phyloP scores from a whole-genome alignment of 2,113 vertebrate species.

The Halcyon malimbica region DNA sequence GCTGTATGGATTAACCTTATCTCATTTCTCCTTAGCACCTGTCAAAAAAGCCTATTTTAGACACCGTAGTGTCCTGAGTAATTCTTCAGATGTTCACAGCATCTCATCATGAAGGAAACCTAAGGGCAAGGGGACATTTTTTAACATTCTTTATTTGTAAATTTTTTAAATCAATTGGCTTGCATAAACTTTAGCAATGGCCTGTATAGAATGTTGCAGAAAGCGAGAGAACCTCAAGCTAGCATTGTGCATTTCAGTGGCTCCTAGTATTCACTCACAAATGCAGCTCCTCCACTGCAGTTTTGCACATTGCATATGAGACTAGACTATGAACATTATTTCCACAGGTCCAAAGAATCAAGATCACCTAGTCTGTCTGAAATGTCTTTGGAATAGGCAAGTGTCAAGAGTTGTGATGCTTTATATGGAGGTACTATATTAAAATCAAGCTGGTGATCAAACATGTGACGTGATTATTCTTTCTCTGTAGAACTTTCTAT shows the following conservation, averaged over 20 bases:
- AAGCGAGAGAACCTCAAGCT: neutral
- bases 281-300: neutral
- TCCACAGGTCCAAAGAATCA: neutral
- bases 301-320: neutral
- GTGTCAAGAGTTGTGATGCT: neutral
- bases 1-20: conserved; percentile 71
- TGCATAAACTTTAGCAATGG: neutral
- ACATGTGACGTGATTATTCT: neutral
- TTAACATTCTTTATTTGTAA: neutral
- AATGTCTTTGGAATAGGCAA: neutral
- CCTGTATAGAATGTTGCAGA: neutral
- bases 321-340: neutral
- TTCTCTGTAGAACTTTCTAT: neutral
- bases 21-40: conserved; percentile 72
- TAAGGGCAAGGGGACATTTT: conserved; percentile 8
- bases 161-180: neutral
- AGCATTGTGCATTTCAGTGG: neutral
- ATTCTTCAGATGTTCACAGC: conserved; percentile 55
- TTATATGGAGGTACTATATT: neutral
- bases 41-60: conserved; percentile 72
- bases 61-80: conserved; percentile 1
- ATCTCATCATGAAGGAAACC: conserved; percentile 23
- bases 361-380: neutral
- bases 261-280: neutral
- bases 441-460: neutral